Conservation (phyloP, 1,140 invertebrate species). For the Physella acuta region DNA sequence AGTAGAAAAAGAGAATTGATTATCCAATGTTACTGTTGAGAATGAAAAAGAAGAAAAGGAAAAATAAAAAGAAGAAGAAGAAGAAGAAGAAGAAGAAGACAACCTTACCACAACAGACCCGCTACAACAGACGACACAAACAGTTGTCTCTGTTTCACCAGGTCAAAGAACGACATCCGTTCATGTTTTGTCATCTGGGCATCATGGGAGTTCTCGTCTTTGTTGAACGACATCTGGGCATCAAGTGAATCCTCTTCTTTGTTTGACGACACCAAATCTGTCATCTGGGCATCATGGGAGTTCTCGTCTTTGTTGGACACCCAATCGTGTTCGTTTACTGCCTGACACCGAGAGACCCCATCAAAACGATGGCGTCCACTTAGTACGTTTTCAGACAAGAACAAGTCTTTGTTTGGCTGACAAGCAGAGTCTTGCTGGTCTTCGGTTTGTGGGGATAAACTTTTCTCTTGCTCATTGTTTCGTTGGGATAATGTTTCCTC, state of each 20-base stretch:
- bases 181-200: not conserved
- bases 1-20: not conserved
- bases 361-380: too few species aligned
- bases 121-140: too few species aligned
- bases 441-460: too few species aligned
- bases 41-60: slow-evolving; percentile 1
- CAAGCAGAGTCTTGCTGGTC: too few species aligned
- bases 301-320: not conserved
- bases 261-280: not conserved
- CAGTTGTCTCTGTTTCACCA: too few species aligned
- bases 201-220: not conserved
- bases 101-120: not conserved
- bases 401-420: too few species aligned
- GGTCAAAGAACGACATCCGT: not conserved
- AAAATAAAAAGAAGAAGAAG: slow-evolving; percentile 2
- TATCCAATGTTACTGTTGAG: not conserved
- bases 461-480: too few species aligned
- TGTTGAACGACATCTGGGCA: not conserved
- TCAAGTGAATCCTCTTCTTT: not conserved
- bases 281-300: not conserved
- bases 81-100: slow-evolving; percentile 2
- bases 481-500: too few species aligned
- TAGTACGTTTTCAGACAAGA: too few species aligned
- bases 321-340: too few species aligned
- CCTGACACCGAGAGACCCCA: too few species aligned